Conservation (phyloP, 2,113 vertebrate species). For the Cynopterus brachyotis region DNA sequence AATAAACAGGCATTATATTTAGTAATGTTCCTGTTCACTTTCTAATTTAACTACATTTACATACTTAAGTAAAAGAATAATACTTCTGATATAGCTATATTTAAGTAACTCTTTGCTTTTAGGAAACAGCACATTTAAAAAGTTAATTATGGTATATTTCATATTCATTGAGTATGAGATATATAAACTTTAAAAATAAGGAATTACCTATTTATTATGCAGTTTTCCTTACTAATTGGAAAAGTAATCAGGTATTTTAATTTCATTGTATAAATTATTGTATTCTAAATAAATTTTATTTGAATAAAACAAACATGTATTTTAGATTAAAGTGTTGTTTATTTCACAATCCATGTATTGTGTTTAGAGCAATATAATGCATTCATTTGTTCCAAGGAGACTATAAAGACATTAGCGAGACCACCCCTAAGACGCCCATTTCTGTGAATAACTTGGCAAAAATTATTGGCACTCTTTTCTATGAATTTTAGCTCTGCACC, state of each 20-base stretch:
- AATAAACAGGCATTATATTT: background rate
- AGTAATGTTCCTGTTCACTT: background rate
- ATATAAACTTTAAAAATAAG: background rate
- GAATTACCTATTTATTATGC: background rate
- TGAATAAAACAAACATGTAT: slow-evolving; percentile 59
- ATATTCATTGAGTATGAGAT: no score
- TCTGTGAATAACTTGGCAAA: background rate
- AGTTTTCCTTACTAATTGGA: background rate
- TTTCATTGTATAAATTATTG: slow-evolving; percentile 59
- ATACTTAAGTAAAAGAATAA: background rate
- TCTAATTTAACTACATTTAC: background rate
- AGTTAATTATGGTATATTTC: background rate
- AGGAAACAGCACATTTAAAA: background rate
- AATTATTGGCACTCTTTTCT: background rate
- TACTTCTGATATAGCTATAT: background rate
- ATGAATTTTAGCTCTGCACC: background rate
- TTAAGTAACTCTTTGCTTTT: background rate
- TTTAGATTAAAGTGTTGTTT: slow-evolving; percentile 59
- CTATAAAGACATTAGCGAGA: slow-evolving; percentile 80
- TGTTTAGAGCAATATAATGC: slow-evolving; percentile 81
- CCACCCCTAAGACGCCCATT: background rate
- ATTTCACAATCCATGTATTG: slow-evolving; percentile 66
- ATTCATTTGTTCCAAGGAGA: slow-evolving; percentile 74
- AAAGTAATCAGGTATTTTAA: background rate
- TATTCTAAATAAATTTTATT: slow-evolving; percentile 59